Base-by-base conservation (phyloP, 2,888 invertebrate species). In the Buathra laborator region DNA sequence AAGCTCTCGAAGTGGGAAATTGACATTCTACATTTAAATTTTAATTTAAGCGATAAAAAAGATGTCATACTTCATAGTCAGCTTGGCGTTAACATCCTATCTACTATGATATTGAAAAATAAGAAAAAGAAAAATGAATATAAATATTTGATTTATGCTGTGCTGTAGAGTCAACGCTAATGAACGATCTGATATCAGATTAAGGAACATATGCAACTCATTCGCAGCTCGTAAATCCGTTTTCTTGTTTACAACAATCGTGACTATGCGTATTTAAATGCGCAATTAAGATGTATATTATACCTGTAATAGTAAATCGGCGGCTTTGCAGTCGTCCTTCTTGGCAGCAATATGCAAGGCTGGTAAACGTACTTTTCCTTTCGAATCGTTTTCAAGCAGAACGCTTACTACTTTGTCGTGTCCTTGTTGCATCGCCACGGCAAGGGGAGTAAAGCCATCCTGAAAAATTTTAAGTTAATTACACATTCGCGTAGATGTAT, bases 271-370 rank as follows among this genome's bases (percentile, higher is more conserved):
- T 66, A 64, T 44, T 9, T 37, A 16, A 64, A 44, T 64, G 64
- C 29, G 16, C 19, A 71, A 71, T 82, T 70, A 68, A n/a, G 32
- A 70, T 56, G 24, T 51, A 64, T 56, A 43, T n/a, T 16, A 44
- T 91, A 96, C 97, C 95, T 98, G 97, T 87, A 99, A 95, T 56
- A 99, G 95, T 77, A 99, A 94, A 14, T 97, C 97, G 2, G 99
- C 99, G 4, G 99, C 99, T 94, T 98, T 99, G 82, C 98, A 98
- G 93, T 99, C 99, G 93, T 99, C 99, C 93, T 99, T 99, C 94
- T 99, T 99, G 67, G 99, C 99, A 19, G 99, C 99, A 89, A 99
- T 99, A 94, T 99, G 99, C 77, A 99, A 95, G 1, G 99, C 99
- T 1, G 99, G 99, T 87, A 99, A 95, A 81, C 99, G 96, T 9